Percentiles rank a stretch among this genome's conserved stretches.
phyloP scores from a whole-genome alignment of 2,888 invertebrate species.

The Erebia ligea region DNA sequence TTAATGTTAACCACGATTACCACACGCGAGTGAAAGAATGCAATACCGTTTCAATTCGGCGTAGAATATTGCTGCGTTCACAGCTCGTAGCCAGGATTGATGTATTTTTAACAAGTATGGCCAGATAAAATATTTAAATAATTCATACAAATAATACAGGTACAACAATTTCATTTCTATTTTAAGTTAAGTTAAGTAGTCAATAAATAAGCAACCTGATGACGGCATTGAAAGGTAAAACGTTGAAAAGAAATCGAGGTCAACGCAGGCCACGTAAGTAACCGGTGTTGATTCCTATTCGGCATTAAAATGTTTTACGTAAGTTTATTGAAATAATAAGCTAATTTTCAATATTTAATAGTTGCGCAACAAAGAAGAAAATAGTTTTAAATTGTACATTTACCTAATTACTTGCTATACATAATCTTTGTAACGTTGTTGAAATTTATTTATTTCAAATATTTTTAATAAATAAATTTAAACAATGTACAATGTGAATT shows the following conservation, averaged over 20 bases:
- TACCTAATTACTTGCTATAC: not conserved
- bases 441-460: not conserved
- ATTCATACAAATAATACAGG: conserved; percentile 3
- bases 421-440: not conserved
- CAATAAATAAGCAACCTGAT: conserved; percentile 50
- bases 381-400: not conserved
- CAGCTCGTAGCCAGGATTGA: conserved; percentile 37
- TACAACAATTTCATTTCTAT: conserved; percentile 13
- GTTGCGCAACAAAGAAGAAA: conserved; percentile 3
- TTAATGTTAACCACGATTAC: conserved; percentile 73
- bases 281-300: conserved; percentile 60
- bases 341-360: conserved; percentile 17
- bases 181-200: conserved; percentile 33
- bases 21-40: conserved; percentile 71
- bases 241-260: conserved; percentile 83
- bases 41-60: conserved; percentile 64
- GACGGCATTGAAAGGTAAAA: conserved; percentile 80
- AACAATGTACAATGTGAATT: too few relatives aligned
- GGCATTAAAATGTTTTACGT: conserved; percentile 48
- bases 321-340: conserved; percentile 38
- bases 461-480: too few relatives aligned
- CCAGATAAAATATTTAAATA: conserved; percentile 2
- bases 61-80: conserved; percentile 51
- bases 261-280: conserved; percentile 75
- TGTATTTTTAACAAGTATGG: not conserved